A percentile compares a stretch with the other conserved stretches of the same genome.
Conservation (phyloP, 2,888 invertebrate species). For the Dioctria rufipes region DNA sequence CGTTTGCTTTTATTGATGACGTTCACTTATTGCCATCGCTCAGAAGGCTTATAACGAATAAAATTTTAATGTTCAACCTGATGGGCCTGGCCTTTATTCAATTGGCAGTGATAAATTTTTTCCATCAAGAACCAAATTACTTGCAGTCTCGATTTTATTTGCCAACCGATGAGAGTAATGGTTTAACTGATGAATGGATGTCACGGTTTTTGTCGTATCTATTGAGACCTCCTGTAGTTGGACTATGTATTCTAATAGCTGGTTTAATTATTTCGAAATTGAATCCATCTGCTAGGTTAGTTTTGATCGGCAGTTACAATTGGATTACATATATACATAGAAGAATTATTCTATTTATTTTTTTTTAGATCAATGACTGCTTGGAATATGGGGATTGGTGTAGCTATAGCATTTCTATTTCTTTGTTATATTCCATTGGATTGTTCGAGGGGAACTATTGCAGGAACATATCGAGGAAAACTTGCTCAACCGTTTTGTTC, state of each 20-base stretch:
- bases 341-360: neutral
- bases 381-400: conserved; percentile 72
- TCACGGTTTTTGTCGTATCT: conserved; percentile 73
- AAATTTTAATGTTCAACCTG: conserved; percentile 73
- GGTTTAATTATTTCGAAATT: conserved; percentile 74
- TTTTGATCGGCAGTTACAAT: neutral
- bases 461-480: conserved; percentile 71
- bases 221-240: conserved; percentile 75
- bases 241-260: conserved; percentile 72
- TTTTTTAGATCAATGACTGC: conserved; percentile 69
- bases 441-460: conserved; percentile 72
- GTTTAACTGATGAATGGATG: conserved; percentile 74
- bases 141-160: conserved; percentile 76
- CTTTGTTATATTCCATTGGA: conserved; percentile 71
- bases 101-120: conserved; percentile 74
- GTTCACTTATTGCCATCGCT: conserved; percentile 72
- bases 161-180: conserved; percentile 72
- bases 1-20: conserved; percentile 68
- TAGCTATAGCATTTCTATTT: conserved; percentile 72
- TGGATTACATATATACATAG: neutral
- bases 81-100: conserved; percentile 73
- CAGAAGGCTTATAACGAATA: conserved; percentile 73
- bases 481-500: conserved; percentile 73
- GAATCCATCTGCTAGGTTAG: conserved; percentile 72
- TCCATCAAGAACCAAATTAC: conserved; percentile 73